These are phyloP conservation scores for Thoracochromis brauschi DNA, from an alignment of 2,113 vertebrate genomes.

Conservation along the genomic window DNA sequence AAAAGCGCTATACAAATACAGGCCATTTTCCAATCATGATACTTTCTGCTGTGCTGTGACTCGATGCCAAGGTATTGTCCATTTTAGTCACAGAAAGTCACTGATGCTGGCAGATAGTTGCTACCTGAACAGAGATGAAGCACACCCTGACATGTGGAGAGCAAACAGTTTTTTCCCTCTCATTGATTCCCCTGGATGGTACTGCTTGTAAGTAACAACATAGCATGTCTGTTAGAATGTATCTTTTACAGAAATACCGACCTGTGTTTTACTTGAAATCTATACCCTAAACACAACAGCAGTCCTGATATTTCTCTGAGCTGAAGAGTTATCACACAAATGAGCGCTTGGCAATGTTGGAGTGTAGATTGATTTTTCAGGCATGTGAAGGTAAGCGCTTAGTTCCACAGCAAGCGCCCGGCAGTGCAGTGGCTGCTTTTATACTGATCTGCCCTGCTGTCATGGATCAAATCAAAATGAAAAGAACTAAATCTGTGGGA, in stretches of 20 bases:
- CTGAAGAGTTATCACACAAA: neutral
- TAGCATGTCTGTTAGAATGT: neutral
- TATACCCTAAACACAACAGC: neutral
- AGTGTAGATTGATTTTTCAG: conserved; percentile 12
- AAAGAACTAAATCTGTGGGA: conserved; percentile 10
- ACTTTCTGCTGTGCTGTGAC: neutral
- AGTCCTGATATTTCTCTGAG: neutral
- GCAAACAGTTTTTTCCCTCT: neutral
- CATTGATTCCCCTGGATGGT: neutral
- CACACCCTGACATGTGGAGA: neutral
- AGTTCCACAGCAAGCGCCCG: neutral
- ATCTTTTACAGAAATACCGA: neutral
- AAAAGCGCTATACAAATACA: too few relatives aligned
- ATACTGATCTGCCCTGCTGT: conserved; percentile 16
- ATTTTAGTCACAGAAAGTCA: neutral
- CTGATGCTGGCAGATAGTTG: neutral
- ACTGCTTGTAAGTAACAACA: neutral
- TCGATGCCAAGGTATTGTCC: neutral
- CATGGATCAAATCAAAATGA: conserved; percentile 20
- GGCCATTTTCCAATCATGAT: neutral
- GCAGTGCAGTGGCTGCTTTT: neutral
- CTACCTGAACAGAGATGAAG: neutral
- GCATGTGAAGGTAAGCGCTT: neutral
- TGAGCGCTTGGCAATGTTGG: neutral
- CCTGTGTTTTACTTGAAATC: neutral